Conservation (phyloP, 2,888 invertebrate genomes). For the Orthonevra nobilis region DNA sequence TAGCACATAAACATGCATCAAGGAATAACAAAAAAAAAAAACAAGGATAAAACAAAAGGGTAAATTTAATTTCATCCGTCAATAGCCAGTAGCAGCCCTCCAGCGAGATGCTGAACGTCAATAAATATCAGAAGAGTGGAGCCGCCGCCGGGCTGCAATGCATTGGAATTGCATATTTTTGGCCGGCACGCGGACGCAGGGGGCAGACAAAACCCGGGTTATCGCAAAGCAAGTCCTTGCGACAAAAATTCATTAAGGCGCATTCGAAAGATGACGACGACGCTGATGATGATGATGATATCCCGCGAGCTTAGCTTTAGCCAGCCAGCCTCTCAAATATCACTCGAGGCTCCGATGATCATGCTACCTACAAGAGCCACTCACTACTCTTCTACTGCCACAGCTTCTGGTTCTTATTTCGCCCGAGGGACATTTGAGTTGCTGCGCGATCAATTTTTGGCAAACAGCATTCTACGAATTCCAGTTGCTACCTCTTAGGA, state of each 20-base stretch:
- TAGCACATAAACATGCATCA: conserved; percentile 49
- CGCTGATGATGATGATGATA: conserved; percentile 63
- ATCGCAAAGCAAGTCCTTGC: conserved; percentile 60
- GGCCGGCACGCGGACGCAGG: not conserved
- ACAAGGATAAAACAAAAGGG: conserved; percentile 5
- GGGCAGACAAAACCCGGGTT: conserved; percentile 15
- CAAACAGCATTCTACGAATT: conserved; percentile 70
- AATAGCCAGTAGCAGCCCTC: conserved; percentile 69
- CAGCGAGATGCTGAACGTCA: conserved; percentile 58
- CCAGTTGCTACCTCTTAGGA: conserved; percentile 64
- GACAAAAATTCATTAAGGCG: conserved; percentile 69
- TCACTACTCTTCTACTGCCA: conserved; percentile 16
- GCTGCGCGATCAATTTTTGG: conserved; percentile 69
- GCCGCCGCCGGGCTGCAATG: conserved; percentile 8
- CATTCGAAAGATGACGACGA: conserved; percentile 53
- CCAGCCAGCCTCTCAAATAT: conserved; percentile 49
- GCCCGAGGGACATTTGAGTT: conserved; percentile 57
- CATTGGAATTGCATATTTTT: conserved; percentile 60
- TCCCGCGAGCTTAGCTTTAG: conserved; percentile 70
- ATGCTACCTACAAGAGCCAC: conserved; percentile 24
- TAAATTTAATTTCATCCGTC: conserved; percentile 70
- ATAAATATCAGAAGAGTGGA: conserved; percentile 50
- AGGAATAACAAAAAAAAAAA: conserved; percentile 38
- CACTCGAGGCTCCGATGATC: conserved; percentile 39
- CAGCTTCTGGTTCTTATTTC: conserved; percentile 67